phyloP scores from a whole-genome alignment of 1,140 invertebrate genomes.

The Scylla paramamosain region DNA sequence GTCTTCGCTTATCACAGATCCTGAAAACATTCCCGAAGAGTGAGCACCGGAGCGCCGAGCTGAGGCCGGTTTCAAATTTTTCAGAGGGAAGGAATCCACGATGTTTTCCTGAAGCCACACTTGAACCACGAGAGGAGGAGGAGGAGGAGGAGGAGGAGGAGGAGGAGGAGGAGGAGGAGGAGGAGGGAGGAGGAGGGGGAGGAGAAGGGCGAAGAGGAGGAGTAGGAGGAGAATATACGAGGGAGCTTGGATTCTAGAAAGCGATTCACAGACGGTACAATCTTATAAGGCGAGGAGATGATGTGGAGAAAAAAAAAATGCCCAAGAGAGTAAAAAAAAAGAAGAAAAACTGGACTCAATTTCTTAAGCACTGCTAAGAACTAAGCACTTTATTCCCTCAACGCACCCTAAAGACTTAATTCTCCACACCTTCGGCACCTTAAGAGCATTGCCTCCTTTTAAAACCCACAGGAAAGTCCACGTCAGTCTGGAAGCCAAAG shows the following conservation, averaged over 20 bases:
- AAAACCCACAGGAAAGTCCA: no score
- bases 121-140: not conserved
- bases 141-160: not conserved
- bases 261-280: not conserved
- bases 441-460: no score
- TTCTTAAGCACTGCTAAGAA: no score
- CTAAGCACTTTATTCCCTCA: no score
- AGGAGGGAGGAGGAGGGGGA: not conserved
- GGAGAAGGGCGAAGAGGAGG: not conserved
- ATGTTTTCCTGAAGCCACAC: not conserved
- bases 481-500: no score
- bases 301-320: not conserved
- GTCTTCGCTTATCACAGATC: not conserved
- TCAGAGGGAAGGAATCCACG: not conserved
- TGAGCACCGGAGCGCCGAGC: not conserved
- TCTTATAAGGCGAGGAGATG: not conserved
- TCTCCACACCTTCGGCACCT: no score
- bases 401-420: no score
- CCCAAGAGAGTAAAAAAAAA: not conserved
- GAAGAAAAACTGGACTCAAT: not conserved
- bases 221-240: not conserved
- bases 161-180: not conserved
- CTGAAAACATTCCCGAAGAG: not conserved
- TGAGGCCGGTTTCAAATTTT: not conserved
- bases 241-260: not conserved